Evolutionary conservation across 53 echinoderm and acorn worm species (phyloP), one percentile per base, ranked within the genome.

Genomic region (Patiria pectinifera): DNA sequence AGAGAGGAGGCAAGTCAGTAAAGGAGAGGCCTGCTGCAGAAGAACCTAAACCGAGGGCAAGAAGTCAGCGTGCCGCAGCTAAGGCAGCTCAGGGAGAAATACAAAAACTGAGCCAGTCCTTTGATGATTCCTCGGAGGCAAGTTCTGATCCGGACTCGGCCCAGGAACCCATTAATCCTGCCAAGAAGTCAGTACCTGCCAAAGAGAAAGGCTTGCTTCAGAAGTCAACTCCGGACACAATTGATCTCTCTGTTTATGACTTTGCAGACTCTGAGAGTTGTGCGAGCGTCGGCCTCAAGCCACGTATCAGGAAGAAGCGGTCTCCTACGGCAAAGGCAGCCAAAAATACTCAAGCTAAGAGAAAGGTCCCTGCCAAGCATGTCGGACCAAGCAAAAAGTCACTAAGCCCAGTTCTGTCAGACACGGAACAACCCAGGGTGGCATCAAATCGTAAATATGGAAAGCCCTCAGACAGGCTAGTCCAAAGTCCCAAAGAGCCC

Each of bases 211-310:
- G 45, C 19, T 45, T 12, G 76, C 60, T 76, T 59, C 21, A 60
- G 22, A 59, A 48, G 60, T 7, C 74, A 58, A 72, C 74, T 69
- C 91, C 44, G 46, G 59, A 74, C 10, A 14, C 76, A 19, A 35
- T 48, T 45, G 91, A 91, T 13, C 18, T 83, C 74, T 74, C 91
- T 11, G 91, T 90, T 21, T 90, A 90, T 69, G 90, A 90, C 45
- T 90, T 90, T 48, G 63, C 59, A 12, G 90, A 90, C 69, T 78
- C 80, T 1, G 90, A 90, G 15, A 90, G 90, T 60, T 48, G 62
- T 48, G n/a, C 63, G 47, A 66, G 90, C 5, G 25, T 79, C 15
- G 10, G 48, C 62, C 72, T 79, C 12, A 78, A 59, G 24, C 76
- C 77, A 78, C 61, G 60, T 6, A 45, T 48, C 62, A 88, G 35